phyloP scores from a whole-genome alignment of 2,888 invertebrate species.

The Rhagophthalmus giganteus region DNA sequence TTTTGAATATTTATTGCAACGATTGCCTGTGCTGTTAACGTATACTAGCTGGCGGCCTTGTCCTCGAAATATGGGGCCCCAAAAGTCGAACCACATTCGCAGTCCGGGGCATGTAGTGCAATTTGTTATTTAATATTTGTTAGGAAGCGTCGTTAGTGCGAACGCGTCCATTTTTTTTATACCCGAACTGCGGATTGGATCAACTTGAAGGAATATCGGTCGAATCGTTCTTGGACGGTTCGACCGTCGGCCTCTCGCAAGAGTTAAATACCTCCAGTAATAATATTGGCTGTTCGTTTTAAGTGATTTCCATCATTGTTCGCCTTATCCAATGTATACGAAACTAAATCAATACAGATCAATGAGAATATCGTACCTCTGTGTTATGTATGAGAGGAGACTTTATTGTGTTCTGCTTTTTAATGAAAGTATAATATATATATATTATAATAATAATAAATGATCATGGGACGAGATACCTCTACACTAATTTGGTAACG shows the following conservation, averaged over 20 bases:
- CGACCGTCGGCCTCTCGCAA: slow-evolving; percentile 16
- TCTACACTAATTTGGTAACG: slow-evolving; percentile 57
- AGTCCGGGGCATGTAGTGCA: slow-evolving; percentile 27
- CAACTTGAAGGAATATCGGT: slow-evolving; percentile 7
- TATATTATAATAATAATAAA: slow-evolving; percentile 46
- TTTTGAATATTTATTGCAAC: slow-evolving; percentile 38
- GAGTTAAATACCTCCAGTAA: slow-evolving; percentile 53
- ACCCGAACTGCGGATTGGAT: slow-evolving; percentile 26
- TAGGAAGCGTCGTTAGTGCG: slow-evolving; percentile 16
- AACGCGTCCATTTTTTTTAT: slow-evolving; percentile 27
- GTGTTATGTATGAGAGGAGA: slow-evolving; percentile 57
- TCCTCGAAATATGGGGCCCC: slow-evolving; percentile 10
- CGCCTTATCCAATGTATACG: slow-evolving; percentile 76
- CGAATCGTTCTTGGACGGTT: slow-evolving; percentile 5
- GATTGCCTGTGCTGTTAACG: slow-evolving; percentile 35
- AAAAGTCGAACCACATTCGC: slow-evolving; percentile 12
- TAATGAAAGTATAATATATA: slow-evolving; percentile 53
- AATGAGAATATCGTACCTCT: slow-evolving; percentile 55
- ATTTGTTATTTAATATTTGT: slow-evolving; percentile 33
- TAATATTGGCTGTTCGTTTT: slow-evolving; percentile 58
- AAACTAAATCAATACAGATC: slow-evolving; percentile 53
- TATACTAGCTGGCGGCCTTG: slow-evolving; percentile 30
- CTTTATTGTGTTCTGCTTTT: slow-evolving; percentile 59
- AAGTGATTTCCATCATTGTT: slow-evolving; percentile 59
- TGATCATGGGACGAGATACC: slow-evolving; percentile 56